phyloP scores from a whole-genome alignment of 2,888 invertebrate genomes.

The Bombylius major region DNA sequence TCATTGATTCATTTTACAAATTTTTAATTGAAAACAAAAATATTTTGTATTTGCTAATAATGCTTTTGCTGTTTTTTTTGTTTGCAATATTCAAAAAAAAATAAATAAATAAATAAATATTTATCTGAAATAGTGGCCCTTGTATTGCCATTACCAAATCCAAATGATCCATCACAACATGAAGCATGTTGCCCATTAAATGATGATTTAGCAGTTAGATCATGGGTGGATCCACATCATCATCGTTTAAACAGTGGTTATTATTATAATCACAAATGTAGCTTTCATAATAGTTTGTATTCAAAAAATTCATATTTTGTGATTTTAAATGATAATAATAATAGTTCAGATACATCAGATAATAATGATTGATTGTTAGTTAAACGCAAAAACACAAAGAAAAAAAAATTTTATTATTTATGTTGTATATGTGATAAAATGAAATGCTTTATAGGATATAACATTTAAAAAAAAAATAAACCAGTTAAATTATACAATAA shows the following conservation, averaged over 20 bases:
- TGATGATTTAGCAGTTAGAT: constrained; percentile 20
- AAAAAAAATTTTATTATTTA: background rate
- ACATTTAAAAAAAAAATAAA: too few relatives aligned
- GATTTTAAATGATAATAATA: constrained; percentile 7
- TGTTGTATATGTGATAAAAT: too few relatives aligned
- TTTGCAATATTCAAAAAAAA: background rate
- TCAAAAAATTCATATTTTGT: constrained; percentile 11
- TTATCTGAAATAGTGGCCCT: constrained; percentile 42
- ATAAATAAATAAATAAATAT: background rate
- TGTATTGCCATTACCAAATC: constrained; percentile 73
- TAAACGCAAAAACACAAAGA: background rate
- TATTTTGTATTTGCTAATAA: too few relatives aligned
- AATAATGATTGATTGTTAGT: background rate
- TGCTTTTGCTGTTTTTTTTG: background rate
- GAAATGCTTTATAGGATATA: too few relatives aligned
- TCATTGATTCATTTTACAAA: too few relatives aligned
- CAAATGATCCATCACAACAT: constrained; percentile 78
- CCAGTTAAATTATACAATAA: too few relatives aligned
- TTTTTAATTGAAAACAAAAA: too few relatives aligned
- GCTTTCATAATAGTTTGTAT: constrained; percentile 12
- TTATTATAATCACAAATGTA: constrained; percentile 14
- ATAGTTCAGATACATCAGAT: background rate
- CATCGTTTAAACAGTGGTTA: background rate
- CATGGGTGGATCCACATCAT: background rate
- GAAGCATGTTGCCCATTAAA: constrained; percentile 82